Evolutionary conservation across 2,888 invertebrate genomes (phyloP).

Genomic region (Terebella lapidaria): DNA sequence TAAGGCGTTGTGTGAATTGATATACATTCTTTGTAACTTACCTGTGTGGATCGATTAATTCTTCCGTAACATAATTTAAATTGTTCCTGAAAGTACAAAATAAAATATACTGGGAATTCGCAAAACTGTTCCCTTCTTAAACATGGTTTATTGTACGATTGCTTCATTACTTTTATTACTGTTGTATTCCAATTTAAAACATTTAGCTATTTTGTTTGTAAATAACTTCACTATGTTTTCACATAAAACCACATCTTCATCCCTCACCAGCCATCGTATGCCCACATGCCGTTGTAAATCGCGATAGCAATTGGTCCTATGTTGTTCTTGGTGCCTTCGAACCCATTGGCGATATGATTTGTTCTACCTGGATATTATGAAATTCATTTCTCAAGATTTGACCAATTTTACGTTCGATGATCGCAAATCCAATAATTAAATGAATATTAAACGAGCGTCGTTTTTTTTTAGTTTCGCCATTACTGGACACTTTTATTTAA

Average conservation of each 20-base stretch:
- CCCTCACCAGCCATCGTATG: slow-evolving; percentile 82
- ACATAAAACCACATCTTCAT: neutral
- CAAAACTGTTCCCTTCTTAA: neutral
- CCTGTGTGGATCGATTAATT: neutral
- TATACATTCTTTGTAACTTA: too few relatives aligned
- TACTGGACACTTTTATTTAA: too few relatives aligned
- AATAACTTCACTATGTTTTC: neutral
- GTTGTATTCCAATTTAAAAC: too few relatives aligned
- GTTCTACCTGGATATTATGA: too few relatives aligned
- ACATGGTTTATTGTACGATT: neutral
- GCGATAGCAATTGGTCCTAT: slow-evolving; percentile 84
- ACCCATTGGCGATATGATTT: slow-evolving; percentile 73
- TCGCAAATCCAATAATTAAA: too few relatives aligned
- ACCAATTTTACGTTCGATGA: too few relatives aligned
- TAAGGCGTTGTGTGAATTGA: too few relatives aligned
- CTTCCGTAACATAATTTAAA: slow-evolving; percentile 3
- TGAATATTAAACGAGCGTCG: too few relatives aligned
- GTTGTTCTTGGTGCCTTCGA: slow-evolving; percentile 69
- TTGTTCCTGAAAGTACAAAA: neutral
- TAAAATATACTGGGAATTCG: neutral
- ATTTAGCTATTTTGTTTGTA: too few relatives aligned
- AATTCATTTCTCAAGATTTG: too few relatives aligned
- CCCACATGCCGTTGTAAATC: slow-evolving; percentile 92
- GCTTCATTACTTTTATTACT: neutral
- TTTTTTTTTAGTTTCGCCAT: too few relatives aligned